A percentile compares a stretch with the other conserved stretches of the same genome.
phyloP scores from a whole-genome alignment of 2,113 vertebrate genomes.

The Hemiscyllium ocellatum region DNA sequence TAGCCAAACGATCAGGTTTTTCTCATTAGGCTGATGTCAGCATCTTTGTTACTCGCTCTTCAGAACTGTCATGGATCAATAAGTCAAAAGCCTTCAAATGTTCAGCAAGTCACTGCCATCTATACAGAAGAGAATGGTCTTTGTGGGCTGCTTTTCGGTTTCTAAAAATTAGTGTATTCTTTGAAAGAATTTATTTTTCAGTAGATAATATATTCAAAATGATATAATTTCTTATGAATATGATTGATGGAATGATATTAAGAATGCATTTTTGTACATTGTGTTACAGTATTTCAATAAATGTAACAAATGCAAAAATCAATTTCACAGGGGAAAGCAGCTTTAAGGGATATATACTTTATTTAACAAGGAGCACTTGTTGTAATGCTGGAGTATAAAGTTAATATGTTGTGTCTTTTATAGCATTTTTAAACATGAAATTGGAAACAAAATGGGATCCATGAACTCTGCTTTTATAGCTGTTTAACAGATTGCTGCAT shows the following conservation, averaged over 20 bases:
- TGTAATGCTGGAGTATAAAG: neutral
- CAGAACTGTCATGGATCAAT: neutral
- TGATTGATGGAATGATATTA: neutral
- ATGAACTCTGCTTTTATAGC: neutral
- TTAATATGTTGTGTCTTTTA: neutral
- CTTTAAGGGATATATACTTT: neutral
- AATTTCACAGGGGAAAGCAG: neutral
- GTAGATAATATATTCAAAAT: neutral
- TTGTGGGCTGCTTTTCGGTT: neutral
- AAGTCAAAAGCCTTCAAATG: slow-evolving; percentile 22
- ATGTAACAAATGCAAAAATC: neutral
- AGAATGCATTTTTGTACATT: neutral
- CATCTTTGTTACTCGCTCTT: neutral
- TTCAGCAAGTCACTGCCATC: slow-evolving; percentile 9
- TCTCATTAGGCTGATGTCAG: slow-evolving; percentile 13
- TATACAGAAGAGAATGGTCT: neutral
- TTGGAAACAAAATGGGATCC: neutral
- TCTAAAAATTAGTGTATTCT: neutral
- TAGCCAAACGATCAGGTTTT: slow-evolving; percentile 23
- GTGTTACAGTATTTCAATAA: neutral
- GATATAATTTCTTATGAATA: neutral
- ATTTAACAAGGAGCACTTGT: neutral
- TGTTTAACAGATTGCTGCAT: neutral
- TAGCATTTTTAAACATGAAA: neutral
- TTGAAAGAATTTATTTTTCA: slow-evolving; percentile 18